phyloP scores from a whole-genome alignment of 2,113 vertebrate species.

The Hemicordylus capensis region DNA sequence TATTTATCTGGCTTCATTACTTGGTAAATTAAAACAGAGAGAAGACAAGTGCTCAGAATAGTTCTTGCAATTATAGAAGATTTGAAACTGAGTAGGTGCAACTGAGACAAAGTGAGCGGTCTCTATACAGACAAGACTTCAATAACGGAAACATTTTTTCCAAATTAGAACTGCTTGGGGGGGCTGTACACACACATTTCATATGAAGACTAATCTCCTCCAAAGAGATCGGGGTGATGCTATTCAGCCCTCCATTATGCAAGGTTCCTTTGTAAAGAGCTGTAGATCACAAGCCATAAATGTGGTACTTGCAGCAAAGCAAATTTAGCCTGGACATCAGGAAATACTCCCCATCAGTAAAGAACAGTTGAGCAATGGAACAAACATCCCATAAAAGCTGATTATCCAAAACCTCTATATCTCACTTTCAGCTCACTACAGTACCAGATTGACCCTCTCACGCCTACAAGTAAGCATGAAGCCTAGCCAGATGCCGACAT shows the following conservation, averaged over 20 bases:
- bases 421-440: not conserved
- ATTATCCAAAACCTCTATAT: not conserved
- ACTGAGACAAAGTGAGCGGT: not conserved
- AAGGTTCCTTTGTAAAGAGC: not conserved
- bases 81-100: not conserved
- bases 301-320: not conserved
- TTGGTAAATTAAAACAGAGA: conserved; percentile 5
- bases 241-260: not conserved
- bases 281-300: not conserved
- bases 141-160: not conserved
- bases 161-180: not conserved
- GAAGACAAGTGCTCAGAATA: not conserved
- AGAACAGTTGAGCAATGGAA: not conserved
- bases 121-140: not conserved
- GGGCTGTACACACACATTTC: not conserved
- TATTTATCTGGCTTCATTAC: conserved; percentile 7
- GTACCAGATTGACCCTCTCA: not conserved
- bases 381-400: not conserved
- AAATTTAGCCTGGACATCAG: not conserved
- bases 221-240: not conserved
- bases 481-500: not conserved
- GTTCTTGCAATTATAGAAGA: not conserved
- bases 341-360: not conserved
- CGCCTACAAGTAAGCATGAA: not conserved
- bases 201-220: not conserved